Evolutionary conservation across 1,140 invertebrate species (phyloP).

Genomic region (Macrosteles quadrilineatus): DNA sequence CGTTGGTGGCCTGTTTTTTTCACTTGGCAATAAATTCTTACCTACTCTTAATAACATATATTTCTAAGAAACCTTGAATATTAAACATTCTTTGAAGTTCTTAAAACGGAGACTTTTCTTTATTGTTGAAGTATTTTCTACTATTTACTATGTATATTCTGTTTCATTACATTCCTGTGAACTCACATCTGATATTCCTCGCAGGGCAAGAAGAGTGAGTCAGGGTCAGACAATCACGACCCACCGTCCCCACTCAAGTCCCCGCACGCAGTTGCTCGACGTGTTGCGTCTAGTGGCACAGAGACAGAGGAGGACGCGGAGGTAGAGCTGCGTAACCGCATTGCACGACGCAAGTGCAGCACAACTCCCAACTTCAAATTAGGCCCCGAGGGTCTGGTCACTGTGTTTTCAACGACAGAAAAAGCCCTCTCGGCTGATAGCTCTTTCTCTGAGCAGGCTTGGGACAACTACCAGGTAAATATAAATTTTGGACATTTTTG

Average conservation of each 20-base stretch:
- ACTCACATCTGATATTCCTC: too few relatives aligned
- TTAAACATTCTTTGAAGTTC: too few relatives aligned
- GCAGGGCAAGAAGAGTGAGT: constrained; percentile 59
- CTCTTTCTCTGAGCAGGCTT: constrained; percentile 82
- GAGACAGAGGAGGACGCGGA: constrained; percentile 48
- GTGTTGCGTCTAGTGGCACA: constrained; percentile 43
- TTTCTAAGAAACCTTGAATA: too few relatives aligned
- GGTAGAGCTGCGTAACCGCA: constrained; percentile 29
- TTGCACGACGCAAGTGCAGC: constrained; percentile 40
- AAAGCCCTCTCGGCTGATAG: constrained; percentile 57
- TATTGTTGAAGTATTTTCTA: too few relatives aligned
- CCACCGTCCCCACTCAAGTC: constrained; percentile 24
- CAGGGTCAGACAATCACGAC: constrained; percentile 56
- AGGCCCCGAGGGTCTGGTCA: constrained; percentile 53
- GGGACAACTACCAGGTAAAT: constrained; percentile 67
- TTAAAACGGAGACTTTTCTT: too few relatives aligned
- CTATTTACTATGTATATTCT: too few relatives aligned
- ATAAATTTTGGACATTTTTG: too few relatives aligned
- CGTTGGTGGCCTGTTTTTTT: too few relatives aligned
- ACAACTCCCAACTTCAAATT: constrained; percentile 54
- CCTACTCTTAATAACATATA: too few relatives aligned
- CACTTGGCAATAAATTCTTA: too few relatives aligned
- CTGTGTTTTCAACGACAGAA: constrained; percentile 44
- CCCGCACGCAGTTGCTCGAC: neutral
- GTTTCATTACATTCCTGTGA: too few relatives aligned